These are phyloP conservation scores for Stomatorhinus ivindoensis DNA, from an alignment of 2,113 vertebrate genomes.

Conservation along the genomic window DNA sequence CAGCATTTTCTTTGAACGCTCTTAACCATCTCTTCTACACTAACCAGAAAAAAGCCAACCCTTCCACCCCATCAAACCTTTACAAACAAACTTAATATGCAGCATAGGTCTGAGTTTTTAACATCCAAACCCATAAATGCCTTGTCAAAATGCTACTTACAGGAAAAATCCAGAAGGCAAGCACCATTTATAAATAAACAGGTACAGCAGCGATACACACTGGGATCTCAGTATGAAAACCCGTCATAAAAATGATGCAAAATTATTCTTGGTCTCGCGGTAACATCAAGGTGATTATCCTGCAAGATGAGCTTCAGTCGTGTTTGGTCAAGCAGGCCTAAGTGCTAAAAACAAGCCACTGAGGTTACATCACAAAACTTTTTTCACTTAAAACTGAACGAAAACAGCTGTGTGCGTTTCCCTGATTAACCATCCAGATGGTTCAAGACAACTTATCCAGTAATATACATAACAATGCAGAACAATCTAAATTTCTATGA, in stretches of 20 bases:
- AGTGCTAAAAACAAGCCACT: neutral
- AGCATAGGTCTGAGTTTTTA: neutral
- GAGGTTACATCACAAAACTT: neutral
- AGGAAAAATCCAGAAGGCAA: neutral
- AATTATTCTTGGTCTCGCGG: neutral
- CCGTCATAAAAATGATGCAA: neutral
- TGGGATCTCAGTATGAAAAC: conserved; percentile 16
- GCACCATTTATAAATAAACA: neutral
- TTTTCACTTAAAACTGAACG: neutral
- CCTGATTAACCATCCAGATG: neutral
- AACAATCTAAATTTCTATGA: neutral
- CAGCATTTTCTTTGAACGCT: neutral
- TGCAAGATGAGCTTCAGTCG: neutral
- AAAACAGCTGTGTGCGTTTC: neutral
- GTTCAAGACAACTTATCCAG: neutral
- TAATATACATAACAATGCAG: neutral
- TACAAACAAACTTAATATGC: neutral
- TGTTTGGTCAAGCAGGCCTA: neutral
- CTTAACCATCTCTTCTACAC: neutral
- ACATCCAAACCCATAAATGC: neutral
- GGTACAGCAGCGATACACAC: neutral
- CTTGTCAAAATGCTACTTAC: neutral
- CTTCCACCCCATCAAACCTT: neutral
- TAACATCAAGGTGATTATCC: neutral
- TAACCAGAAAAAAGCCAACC: neutral